Conservation (phyloP, 2,797 vertebrate genomes). For the Calcarius lapponicus region DNA sequence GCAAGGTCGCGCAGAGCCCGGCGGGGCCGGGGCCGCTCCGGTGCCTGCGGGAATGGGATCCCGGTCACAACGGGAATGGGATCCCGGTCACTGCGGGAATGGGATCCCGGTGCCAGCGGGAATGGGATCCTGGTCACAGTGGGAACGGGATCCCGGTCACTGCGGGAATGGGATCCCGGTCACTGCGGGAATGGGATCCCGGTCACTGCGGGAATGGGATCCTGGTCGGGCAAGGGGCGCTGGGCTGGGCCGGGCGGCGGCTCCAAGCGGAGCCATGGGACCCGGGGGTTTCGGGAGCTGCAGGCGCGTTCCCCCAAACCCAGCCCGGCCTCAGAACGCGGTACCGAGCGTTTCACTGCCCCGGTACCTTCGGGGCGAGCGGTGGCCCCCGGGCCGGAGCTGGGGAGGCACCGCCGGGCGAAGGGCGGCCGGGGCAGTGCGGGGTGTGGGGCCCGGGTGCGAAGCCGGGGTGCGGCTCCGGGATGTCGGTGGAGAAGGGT, state of each 20-base stretch:
- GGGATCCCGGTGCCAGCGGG: no score
- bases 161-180: no score
- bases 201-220: no score
- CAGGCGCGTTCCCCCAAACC: neutral
- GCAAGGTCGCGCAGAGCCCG: neutral
- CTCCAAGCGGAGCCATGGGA: neutral
- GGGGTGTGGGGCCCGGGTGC: neutral
- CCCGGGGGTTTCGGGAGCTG: neutral
- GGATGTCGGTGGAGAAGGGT: neutral
- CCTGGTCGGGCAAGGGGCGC: no score
- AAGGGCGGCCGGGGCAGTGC: neutral
- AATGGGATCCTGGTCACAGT: no score
- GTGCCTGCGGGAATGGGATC: no score
- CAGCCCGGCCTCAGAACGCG: neutral
- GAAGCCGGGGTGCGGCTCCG: neutral
- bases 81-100: no score
- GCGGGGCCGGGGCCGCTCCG: neutral
- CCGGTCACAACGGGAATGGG: no score
- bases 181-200: no score
- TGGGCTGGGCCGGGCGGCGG: neutral
- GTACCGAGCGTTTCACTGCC: neutral
- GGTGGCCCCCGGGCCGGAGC: neutral
- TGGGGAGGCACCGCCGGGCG: neutral
- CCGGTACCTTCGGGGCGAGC: neutral
- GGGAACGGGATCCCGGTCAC: no score